These are phyloP conservation scores for Drosophila malerkotliana DNA, from an alignment of 1,140 invertebrate species.

Conservation along the genomic window DNA sequence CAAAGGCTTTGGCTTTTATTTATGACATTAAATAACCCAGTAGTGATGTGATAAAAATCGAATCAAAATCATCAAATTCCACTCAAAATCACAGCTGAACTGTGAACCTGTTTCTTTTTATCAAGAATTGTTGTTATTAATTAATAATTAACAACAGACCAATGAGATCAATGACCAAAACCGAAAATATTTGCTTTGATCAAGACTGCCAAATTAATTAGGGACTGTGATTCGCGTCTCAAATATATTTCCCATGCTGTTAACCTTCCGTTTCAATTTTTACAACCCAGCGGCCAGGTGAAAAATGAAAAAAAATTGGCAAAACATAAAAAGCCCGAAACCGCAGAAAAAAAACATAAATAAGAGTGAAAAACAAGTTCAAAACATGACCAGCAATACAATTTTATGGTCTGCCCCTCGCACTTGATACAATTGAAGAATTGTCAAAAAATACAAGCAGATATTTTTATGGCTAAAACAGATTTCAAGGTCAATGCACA, in stretches of 20 bases:
- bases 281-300: conserved; percentile 32
- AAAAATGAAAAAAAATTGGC: conserved; percentile 59
- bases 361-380: conserved; percentile 38
- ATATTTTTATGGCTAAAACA: conserved; percentile 46
- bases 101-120: conserved; percentile 48
- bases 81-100: not conserved
- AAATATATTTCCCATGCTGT: conserved; percentile 26
- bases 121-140: conserved; percentile 24
- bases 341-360: conserved; percentile 30
- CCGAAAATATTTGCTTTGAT: conserved; percentile 29
- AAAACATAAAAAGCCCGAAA: conserved; percentile 43
- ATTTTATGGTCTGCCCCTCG: conserved; percentile 48
- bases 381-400: conserved; percentile 70
- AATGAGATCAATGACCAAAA: conserved; percentile 45
- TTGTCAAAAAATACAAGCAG: conserved; percentile 62
- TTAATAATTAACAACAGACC: conserved; percentile 8
- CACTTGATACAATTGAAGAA: conserved; percentile 73
- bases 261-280: conserved; percentile 48
- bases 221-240: not conserved
- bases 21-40: conserved; percentile 49
- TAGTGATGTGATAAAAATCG: conserved; percentile 45
- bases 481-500: conserved; percentile 67
- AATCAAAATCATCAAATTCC: conserved; percentile 34
- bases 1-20: conserved; percentile 24
- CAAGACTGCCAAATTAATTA: conserved; percentile 37